Base-by-base conservation (phyloP, 2,888 invertebrate genomes). In the Nyleta sp. region DNA sequence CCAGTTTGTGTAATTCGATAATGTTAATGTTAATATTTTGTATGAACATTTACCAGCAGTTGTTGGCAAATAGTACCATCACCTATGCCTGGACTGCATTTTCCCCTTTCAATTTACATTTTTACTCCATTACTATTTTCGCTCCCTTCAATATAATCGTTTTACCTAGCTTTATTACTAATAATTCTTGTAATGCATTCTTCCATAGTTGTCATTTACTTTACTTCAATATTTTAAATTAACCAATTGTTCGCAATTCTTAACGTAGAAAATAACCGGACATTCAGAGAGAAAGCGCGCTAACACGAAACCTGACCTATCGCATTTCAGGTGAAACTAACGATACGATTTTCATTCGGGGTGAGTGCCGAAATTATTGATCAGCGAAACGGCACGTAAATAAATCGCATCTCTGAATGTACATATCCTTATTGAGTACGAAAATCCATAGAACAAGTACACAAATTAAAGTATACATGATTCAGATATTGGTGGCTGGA, bases 401-500 rank as follows among this genome's bases (percentile, higher is more conserved):
- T 68, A 68, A 75, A 68, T 62, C 42, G 46, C 59, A 75, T 75
- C 75, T 75, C 75, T 75, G 75, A 75, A 68, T 62, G 68, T 75
- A 75, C 68, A 53, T 62, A 62, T 68, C 53, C 62, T 68, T 62
- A 62, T 55, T 53, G 20, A 62, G 22, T 62, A 75, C 75, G 68
- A 68, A 68, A 60, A 62, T 68, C 68, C 44, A 48, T 62, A 75
- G 62, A 55, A 62, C 75, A 33, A 62, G 68, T 62, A 68, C 62
- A 75, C 68, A 68, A 75, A 75, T 75, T 75, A 62, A 76, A 70
- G 71, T 76, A 71, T 71, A 64, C 68, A 75, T 75, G 62, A 75
- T 75, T 75, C 18, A 68, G 33, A 17, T 55, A 40, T 33, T 18
- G 65, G 57, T 59, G 33, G 57, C 40, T 50, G 50, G 50, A 33